Percentiles rank a stretch among this genome's conserved stretches.
Conservation (phyloP, 2,888 invertebrate species). For the Melitaea athalia region DNA sequence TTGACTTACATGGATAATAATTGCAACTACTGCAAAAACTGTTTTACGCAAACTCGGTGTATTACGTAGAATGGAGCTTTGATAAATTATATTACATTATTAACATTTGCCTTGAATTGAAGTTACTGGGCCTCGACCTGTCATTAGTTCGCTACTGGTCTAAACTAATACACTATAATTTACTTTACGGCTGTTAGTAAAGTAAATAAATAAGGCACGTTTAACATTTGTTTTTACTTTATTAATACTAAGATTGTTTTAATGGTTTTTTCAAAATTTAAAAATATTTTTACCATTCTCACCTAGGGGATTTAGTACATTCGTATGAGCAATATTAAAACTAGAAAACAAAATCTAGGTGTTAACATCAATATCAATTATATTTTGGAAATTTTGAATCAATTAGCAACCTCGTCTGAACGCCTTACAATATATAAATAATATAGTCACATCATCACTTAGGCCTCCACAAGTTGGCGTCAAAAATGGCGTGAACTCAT, state of each 20-base stretch:
- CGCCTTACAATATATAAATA: too few species aligned
- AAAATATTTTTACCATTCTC: too few species aligned
- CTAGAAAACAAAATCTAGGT: too few species aligned
- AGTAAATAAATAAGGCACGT: not conserved
- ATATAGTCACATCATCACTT: too few species aligned
- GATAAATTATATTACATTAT: slow-evolving; percentile 25
- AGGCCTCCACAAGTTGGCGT: too few species aligned
- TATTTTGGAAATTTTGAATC: too few species aligned
- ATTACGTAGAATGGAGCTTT: slow-evolving; percentile 25
- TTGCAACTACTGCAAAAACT: slow-evolving; percentile 31
- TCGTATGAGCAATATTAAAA: too few species aligned
- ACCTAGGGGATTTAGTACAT: too few species aligned
- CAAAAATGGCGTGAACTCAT: too few species aligned
- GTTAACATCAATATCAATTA: too few species aligned
- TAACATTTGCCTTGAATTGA: slow-evolving; percentile 33
- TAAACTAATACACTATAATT: slow-evolving; percentile 7
- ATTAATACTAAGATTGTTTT: not conserved
- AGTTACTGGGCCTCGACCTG: slow-evolving; percentile 32
- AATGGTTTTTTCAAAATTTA: too few species aligned
- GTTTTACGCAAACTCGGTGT: slow-evolving; percentile 18
- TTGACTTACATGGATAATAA: slow-evolving; percentile 29
- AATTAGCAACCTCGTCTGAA: too few species aligned
- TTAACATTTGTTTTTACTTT: not conserved
- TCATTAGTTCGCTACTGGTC: slow-evolving; percentile 21
- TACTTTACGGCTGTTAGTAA: not conserved